phyloP scores from a whole-genome alignment of 2,113 vertebrate species.

The Camelus dromedarius region DNA sequence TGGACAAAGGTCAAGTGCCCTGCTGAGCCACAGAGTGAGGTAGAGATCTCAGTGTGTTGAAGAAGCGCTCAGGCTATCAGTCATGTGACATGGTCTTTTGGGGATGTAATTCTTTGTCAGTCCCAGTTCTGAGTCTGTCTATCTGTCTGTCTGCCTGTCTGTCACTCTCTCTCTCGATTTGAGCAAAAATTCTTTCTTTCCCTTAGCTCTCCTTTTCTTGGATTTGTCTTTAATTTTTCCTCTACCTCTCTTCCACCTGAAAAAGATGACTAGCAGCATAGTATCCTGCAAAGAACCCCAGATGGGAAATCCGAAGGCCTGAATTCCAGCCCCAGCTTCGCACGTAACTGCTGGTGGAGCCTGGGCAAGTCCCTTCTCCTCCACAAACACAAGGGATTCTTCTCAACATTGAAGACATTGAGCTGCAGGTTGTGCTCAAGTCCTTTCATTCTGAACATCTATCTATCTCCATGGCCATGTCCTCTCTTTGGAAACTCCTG shows the following conservation, averaged over 20 bases:
- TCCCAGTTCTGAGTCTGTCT: not conserved
- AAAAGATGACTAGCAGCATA: not conserved
- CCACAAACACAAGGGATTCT: not conserved
- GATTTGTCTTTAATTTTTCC: not conserved
- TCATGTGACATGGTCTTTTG: not conserved
- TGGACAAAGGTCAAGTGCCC: not conserved
- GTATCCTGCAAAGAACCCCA: not conserved
- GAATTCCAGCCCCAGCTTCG: not conserved
- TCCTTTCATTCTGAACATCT: not conserved
- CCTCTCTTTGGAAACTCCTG: not conserved
- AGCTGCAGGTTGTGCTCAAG: not conserved
- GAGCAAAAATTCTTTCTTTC: not conserved
- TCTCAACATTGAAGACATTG: not conserved
- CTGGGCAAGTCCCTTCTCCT: not conserved
- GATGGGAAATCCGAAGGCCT: not conserved
- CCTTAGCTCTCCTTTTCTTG: not conserved
- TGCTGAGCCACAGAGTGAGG: not conserved
- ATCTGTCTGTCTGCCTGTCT: not conserved
- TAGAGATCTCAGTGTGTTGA: not conserved
- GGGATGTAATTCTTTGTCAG: not conserved
- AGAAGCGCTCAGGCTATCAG: not conserved
- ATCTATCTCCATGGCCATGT: not conserved
- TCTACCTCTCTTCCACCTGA: not conserved
- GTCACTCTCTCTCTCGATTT: not conserved
- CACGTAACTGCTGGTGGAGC: not conserved